A percentile compares a stretch with the other conserved stretches of the same genome.
These are phyloP conservation scores for Acyrthosiphon pisum DNA, from an alignment of 1,140 invertebrate species.

Conservation along the genomic window DNA sequence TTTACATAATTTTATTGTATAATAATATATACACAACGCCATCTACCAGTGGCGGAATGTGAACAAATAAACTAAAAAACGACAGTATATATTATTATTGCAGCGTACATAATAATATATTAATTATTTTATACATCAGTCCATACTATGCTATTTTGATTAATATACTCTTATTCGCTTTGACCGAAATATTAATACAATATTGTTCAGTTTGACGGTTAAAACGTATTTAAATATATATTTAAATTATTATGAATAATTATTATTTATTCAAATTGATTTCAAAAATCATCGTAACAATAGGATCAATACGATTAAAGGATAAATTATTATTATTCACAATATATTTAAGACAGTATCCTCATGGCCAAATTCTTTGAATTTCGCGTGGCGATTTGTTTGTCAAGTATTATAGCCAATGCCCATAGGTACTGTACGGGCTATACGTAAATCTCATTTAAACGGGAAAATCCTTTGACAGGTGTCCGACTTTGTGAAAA, in stretches of 20 bases:
- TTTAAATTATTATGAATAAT: not conserved
- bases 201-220: not conserved
- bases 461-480: conserved; percentile 10
- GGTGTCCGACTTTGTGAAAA: not conserved
- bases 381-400: not conserved
- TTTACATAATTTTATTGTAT: not conserved
- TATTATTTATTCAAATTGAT: not conserved
- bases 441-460: not conserved
- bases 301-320: not conserved
- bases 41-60: not conserved
- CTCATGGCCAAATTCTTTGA: not conserved
- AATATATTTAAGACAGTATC: conserved; percentile 2
- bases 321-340: not conserved
- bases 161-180: not conserved
- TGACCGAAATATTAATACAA: not conserved
- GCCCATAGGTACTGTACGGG: not conserved
- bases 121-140: not conserved
- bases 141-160: not conserved
- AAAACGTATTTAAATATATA: not conserved
- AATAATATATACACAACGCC: conserved; percentile 15
- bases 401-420: not conserved
- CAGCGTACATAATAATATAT: not conserved
- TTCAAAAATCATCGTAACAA: not conserved
- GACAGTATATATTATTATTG: not conserved
- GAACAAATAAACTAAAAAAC: not conserved